phyloP scores from a whole-genome alignment of 2,888 invertebrate genomes.

The Tolmerus cingulatus region DNA sequence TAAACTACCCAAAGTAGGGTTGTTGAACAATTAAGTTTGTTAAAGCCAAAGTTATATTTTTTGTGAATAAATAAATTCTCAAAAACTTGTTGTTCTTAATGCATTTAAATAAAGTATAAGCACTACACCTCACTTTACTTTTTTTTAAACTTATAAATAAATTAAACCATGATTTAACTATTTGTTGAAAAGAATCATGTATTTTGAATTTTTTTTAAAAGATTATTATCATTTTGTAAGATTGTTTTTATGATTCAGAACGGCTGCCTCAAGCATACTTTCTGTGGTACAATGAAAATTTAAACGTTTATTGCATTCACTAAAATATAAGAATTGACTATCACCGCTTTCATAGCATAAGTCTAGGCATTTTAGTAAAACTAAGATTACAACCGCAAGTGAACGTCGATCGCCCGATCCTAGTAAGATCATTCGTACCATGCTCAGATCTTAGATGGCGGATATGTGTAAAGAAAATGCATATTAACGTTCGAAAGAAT shows the following conservation, averaged over 20 bases:
- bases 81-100: background rate
- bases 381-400: background rate
- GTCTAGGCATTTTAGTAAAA: background rate
- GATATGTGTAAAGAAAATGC: background rate
- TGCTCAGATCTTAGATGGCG: background rate
- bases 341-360: background rate
- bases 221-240: no score
- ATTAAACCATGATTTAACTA: background rate
- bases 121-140: no score
- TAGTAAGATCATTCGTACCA: background rate
- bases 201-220: no score
- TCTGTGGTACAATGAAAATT: no score
- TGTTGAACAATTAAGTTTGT: background rate
- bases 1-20: background rate
- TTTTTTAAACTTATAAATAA: no score
- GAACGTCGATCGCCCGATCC: background rate
- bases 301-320: background rate
- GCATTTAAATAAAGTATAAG: background rate
- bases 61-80: background rate
- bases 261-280: no score
- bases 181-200: background rate
- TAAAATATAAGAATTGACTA: background rate
- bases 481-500: background rate
- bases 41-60: constrained; percentile 9
- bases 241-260: no score